Evolutionary conservation across 2,888 invertebrate species (phyloP).

Genomic region (Hyppa rectilinea): DNA sequence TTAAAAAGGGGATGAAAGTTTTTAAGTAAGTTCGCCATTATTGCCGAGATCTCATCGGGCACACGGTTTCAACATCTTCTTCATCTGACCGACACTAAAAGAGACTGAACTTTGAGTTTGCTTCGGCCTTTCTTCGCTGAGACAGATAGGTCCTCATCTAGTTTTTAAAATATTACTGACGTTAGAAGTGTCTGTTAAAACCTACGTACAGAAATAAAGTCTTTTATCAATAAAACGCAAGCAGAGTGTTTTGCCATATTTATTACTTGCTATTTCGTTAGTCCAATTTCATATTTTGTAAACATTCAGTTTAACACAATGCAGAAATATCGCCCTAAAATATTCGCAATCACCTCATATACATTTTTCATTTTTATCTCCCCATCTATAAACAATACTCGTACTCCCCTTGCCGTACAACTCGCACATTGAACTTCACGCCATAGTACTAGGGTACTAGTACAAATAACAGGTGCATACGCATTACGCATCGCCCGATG

Average conservation of each 20-base stretch:
- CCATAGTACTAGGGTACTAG: slow-evolving; percentile 57
- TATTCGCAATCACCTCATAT: neutral
- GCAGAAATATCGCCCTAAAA: neutral
- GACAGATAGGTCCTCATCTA: too few species aligned
- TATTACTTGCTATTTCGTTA: neutral
- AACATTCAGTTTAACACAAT: neutral
- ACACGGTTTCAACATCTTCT: too few species aligned
- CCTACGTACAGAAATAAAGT: too few species aligned
- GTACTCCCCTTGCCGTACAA: slow-evolving; percentile 20
- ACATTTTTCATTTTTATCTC: neutral
- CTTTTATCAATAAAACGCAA: neutral
- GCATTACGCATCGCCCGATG: slow-evolving; percentile 85
- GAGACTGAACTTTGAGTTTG: too few species aligned
- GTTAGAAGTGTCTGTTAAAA: too few species aligned
- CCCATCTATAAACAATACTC: slow-evolving; percentile 7
- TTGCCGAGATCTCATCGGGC: neutral
- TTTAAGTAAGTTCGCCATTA: neutral
- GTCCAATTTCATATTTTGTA: neutral
- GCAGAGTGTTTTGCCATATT: neutral
- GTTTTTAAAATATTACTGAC: too few species aligned
- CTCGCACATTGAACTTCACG: slow-evolving; percentile 66
- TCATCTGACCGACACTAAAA: too few species aligned
- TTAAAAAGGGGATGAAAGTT: neutral
- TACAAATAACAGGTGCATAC: slow-evolving; percentile 80
- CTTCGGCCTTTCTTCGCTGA: too few species aligned